Base-by-base conservation (phyloP, 2,113 vertebrate genomes). In the Furnarius figulus region DNA sequence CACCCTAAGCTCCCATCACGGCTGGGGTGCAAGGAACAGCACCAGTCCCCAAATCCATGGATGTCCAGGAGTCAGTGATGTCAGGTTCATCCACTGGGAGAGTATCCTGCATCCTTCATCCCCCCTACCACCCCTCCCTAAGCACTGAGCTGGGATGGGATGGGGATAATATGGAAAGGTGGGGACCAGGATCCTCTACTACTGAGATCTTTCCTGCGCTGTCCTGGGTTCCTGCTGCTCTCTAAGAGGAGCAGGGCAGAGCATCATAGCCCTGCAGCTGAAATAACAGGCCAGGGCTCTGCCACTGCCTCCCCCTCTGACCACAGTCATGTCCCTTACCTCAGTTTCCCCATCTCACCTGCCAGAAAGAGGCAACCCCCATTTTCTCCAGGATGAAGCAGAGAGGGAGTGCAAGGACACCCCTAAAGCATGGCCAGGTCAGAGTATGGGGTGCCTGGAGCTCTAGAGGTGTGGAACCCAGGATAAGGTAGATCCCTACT, bases 1-100 rank as follows among this genome's bases (percentile, higher is more conserved):
- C 39, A 87, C 3, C 20, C 5, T 0, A 0, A 73, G 59, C 33
- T 56, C 39, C 30, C 46, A 37, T 14, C 35, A 18, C 2, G 6
- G 35, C 14, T 15, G 14, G 18, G 22, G n/a, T 22, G 15, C 58
- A 42, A 53, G 52, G 35, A 72, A 27, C 42, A 56, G 28, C 14
- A 46, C 37, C 23, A 3, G n/a, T 12, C 40, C 37, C 42, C 25
- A 71, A 71, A 90, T 8, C 44, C 46, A 56, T 44, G 12, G 49
- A 20, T 52, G 33, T 18, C 33, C 15, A 11, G 25, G 30, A 44
- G 53, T 37, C 83, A 58, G n/a, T 3, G 4, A 40, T 49, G 40
- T 65, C 70, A 47, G 49, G 22, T 28, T 39, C 33, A 33, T 39
- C 35, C 1, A 2, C 35, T 3, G 4, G 53, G 78, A 70, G 6